phyloP scores from a whole-genome alignment of 2,888 invertebrate species.

The Trachelus troglodyta region DNA sequence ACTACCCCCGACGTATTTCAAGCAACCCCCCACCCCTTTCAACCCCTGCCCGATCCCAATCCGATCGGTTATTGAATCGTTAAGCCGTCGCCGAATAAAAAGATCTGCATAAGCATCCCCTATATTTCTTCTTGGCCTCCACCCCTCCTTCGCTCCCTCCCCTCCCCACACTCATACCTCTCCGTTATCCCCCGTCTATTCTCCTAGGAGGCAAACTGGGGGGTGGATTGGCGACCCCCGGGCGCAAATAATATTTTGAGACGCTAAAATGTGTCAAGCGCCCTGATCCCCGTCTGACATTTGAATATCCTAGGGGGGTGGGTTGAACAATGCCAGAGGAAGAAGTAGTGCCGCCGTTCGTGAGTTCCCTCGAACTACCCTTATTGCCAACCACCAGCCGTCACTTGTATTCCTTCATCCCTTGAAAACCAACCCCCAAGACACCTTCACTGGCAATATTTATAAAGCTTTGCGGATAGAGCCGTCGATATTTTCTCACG shows the following conservation, averaged over 20 bases:
- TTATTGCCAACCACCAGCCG: constrained; percentile 1
- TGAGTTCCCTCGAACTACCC: constrained; percentile 1
- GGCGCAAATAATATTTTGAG: constrained; percentile 64
- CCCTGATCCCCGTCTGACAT: constrained; percentile 63
- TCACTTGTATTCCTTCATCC: background rate
- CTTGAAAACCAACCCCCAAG: background rate
- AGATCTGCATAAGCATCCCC: constrained; percentile 49
- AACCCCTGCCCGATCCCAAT: constrained; percentile 21
- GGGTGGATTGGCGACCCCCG: constrained; percentile 12
- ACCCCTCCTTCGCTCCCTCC: constrained; percentile 10
- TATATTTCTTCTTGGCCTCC: constrained; percentile 22
- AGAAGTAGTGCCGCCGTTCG: constrained; percentile 9
- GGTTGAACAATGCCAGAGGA: constrained; percentile 19
- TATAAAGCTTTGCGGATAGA: constrained; percentile 48
- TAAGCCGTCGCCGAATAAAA: constrained; percentile 60
- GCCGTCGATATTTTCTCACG: constrained; percentile 35
- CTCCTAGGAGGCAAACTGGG: background rate
- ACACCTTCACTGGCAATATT: constrained; percentile 40
- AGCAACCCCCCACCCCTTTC: constrained; percentile 23
- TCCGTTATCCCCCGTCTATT: background rate
- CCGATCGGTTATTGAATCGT: constrained; percentile 66
- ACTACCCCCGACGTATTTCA: constrained; percentile 41
- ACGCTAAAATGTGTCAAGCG: constrained; percentile 65
- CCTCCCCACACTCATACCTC: background rate
- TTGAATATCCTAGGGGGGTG: constrained; percentile 56